Conservation (phyloP, 2,113 vertebrate genomes). For the Caranx melampygus region DNA sequence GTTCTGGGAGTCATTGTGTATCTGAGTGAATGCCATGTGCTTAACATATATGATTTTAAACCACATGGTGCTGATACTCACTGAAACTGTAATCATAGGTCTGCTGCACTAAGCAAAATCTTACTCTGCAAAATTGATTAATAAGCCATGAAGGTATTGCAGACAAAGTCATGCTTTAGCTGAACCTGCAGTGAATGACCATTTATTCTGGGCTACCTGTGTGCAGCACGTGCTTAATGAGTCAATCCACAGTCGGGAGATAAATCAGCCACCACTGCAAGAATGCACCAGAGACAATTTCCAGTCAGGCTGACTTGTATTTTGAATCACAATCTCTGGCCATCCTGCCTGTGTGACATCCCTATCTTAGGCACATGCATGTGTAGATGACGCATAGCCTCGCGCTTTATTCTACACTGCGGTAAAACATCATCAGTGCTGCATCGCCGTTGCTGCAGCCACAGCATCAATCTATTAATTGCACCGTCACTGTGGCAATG, state of each 20-base stretch:
- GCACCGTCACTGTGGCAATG: constrained; percentile 70
- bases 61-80: background rate
- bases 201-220: constrained; percentile 6
- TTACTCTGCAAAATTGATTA: constrained; percentile 17
- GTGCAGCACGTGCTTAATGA: constrained; percentile 24
- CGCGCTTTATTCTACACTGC: constrained; percentile 34
- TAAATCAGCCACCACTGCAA: constrained; percentile 5
- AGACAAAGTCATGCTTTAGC: constrained; percentile 15
- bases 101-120: constrained; percentile 19
- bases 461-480: constrained; percentile 75
- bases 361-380: background rate
- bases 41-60: background rate
- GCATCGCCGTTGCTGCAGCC: constrained; percentile 62
- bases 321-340: background rate
- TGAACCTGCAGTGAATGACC: constrained; percentile 8
- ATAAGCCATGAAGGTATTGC: constrained; percentile 22
- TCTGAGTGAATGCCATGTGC: background rate
- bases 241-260: constrained; percentile 3
- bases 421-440: constrained; percentile 51
- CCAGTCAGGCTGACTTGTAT: background rate
- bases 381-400: constrained; percentile 16
- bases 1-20: background rate
- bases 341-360: background rate
- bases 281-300: background rate
- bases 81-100: constrained; percentile 24